phyloP scores from a whole-genome alignment of 2,888 invertebrate genomes.

The Philhelius pedissequus region DNA sequence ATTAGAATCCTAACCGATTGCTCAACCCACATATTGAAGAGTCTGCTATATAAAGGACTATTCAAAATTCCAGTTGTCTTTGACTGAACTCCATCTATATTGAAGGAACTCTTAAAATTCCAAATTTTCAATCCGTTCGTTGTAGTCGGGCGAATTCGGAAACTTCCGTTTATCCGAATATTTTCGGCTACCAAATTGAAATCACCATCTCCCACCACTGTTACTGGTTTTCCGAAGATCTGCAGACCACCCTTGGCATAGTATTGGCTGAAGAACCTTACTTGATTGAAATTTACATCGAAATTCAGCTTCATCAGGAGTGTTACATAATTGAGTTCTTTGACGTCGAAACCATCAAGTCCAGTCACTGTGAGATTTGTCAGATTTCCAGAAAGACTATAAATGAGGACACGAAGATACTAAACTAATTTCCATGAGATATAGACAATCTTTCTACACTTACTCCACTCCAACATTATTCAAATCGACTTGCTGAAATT shows the following conservation, averaged over 20 bases:
- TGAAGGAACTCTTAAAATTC: constrained; percentile 71
- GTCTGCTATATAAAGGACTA: constrained; percentile 64
- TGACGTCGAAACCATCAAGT: constrained; percentile 73
- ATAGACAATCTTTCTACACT: constrained; percentile 19
- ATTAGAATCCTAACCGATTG: constrained; percentile 71
- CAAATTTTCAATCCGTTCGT: constrained; percentile 67
- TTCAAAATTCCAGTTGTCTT: constrained; percentile 72
- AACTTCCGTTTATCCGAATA: constrained; percentile 72
- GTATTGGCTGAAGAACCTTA: constrained; percentile 71
- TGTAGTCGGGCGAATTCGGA: constrained; percentile 71
- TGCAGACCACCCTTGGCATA: constrained; percentile 69
- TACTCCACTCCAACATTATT: constrained; percentile 69
- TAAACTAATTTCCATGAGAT: neutral
- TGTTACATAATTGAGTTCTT: constrained; percentile 71
- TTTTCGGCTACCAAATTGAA: constrained; percentile 70
- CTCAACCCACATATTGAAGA: constrained; percentile 72
- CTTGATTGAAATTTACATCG: constrained; percentile 73
- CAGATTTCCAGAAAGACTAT: constrained; percentile 71
- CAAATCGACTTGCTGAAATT: constrained; percentile 66
- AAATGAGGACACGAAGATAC: neutral
- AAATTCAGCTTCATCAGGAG: constrained; percentile 72
- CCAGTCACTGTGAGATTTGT: constrained; percentile 72
- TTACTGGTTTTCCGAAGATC: constrained; percentile 61
- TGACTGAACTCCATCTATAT: constrained; percentile 71
- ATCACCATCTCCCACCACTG: constrained; percentile 71